Conservation (phyloP, 2,797 vertebrate species). For the Pangasius krempfi region DNA sequence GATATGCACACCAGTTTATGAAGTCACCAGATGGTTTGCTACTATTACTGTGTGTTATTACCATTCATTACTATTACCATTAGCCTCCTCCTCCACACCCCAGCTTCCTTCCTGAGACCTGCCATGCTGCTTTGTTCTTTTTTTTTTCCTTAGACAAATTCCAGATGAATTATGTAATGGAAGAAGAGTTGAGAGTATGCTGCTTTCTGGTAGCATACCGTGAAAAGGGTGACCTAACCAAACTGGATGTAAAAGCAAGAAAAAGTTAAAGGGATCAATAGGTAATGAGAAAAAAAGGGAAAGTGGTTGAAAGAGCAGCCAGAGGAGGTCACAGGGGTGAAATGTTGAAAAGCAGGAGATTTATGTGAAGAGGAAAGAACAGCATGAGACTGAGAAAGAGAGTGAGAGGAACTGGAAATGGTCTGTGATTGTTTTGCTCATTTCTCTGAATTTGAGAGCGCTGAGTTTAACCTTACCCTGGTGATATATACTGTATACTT, state of each 20-base stretch:
- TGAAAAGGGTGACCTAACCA: background rate
- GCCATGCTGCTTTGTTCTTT: background rate
- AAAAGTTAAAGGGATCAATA: background rate
- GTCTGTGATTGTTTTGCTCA: slow-evolving; percentile 25
- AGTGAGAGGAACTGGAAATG: slow-evolving; percentile 55
- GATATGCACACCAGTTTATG: background rate
- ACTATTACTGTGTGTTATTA: background rate
- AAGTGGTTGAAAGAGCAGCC: background rate
- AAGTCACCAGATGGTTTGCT: background rate
- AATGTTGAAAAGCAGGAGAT: slow-evolving; percentile 19
- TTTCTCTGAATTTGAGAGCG: slow-evolving; percentile 37
- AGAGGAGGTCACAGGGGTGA: slow-evolving; percentile 4
- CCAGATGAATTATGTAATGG: slow-evolving; percentile 38
- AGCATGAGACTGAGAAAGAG: slow-evolving; percentile 24
- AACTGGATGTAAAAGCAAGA: background rate
- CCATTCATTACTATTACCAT: background rate
- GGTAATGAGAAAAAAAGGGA: slow-evolving; percentile 29
- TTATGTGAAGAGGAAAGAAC: slow-evolving; percentile 29
- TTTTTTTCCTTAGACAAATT: slow-evolving; percentile 36
- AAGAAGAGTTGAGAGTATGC: slow-evolving; percentile 19
- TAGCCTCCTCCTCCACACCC: background rate
- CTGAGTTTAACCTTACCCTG: slow-evolving; percentile 42
- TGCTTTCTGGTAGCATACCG: slow-evolving; percentile 17
- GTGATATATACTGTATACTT: slow-evolving; percentile 32
- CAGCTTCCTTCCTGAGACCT: background rate